Evolutionary conservation across 1,140 invertebrate species (phyloP).

Genomic region (Eufriesea mexicana): DNA sequence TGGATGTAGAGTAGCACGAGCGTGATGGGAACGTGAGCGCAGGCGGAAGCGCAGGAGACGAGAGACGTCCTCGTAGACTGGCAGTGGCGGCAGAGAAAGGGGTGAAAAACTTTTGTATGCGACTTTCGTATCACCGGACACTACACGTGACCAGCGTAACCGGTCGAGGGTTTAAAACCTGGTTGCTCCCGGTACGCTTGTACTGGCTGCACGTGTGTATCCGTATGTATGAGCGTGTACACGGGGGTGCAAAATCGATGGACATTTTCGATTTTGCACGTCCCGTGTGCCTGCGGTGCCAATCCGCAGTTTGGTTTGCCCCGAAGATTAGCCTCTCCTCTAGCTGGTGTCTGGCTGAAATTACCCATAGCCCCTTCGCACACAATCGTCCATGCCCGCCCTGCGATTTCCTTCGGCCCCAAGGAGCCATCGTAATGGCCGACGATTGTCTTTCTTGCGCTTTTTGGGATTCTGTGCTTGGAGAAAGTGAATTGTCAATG

Average conservation of each 20-base stretch:
- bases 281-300: constrained; percentile 27
- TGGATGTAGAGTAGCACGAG: constrained; percentile 45
- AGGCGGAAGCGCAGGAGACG: constrained; percentile 9
- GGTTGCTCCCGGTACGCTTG: constrained; percentile 27
- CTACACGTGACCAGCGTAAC: constrained; percentile 80
- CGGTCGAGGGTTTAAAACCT: constrained; percentile 75
- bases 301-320: constrained; percentile 43
- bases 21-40: constrained; percentile 21
- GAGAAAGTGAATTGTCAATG: constrained; percentile 22
- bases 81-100: constrained; percentile 52
- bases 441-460: constrained; percentile 23
- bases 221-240: not conserved
- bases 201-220: not conserved
- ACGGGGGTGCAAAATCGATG: constrained; percentile 70
- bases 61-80: constrained; percentile 30
- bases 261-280: constrained; percentile 61
- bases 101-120: constrained; percentile 78
- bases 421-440: constrained; percentile 12
- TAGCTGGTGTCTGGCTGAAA: constrained; percentile 39
- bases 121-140: constrained; percentile 76
- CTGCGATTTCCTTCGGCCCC: constrained; percentile 5
- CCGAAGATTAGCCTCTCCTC: constrained; percentile 53
- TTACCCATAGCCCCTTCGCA: constrained; percentile 49
- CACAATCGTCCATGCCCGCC: constrained; percentile 34
- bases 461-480: not conserved